A percentile compares a stretch with the other conserved stretches of the same genome.
Evolutionary conservation across 2,797 vertebrate genomes (phyloP).

Genomic region (Sebastes cheni): DNA sequence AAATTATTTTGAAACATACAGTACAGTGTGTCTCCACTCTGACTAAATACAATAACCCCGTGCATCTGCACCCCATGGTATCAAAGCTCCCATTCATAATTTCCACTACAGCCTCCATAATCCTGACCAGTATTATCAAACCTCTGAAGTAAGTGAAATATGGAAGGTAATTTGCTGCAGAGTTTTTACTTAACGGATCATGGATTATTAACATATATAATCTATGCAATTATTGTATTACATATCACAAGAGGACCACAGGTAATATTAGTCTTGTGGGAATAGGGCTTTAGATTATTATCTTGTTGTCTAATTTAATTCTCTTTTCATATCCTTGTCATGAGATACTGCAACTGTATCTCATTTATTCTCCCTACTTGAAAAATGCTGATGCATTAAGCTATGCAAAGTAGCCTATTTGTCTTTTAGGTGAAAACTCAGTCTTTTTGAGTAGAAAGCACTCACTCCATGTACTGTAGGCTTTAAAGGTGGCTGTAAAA

Average conservation of each 20-base stretch:
- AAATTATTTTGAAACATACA: background rate
- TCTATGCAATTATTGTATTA: constrained; percentile 21
- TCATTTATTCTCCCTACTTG: background rate
- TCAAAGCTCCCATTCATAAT: background rate
- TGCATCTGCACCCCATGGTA: constrained; percentile 12
- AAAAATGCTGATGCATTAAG: background rate
- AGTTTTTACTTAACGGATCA: constrained; percentile 1
- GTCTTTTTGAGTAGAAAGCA: background rate
- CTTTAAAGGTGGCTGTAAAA: background rate
- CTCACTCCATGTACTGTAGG: background rate
- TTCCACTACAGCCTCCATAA: background rate
- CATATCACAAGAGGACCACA: background rate
- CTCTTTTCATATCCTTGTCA: background rate
- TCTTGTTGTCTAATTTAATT: constrained; percentile 17
- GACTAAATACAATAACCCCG: background rate
- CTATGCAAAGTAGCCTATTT: background rate
- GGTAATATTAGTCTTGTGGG: constrained; percentile 5
- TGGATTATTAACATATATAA: constrained; percentile 21
- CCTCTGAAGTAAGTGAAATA: background rate
- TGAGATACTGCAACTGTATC: background rate
- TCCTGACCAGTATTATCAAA: background rate
- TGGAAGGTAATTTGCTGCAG: background rate
- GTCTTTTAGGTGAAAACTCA: background rate
- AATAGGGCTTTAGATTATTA: constrained; percentile 20
- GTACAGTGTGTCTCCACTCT: background rate